A percentile compares a stretch with the other conserved stretches of the same genome.
phyloP scores from a whole-genome alignment of 2,797 vertebrate species.

The Pelochelys cantorii region DNA sequence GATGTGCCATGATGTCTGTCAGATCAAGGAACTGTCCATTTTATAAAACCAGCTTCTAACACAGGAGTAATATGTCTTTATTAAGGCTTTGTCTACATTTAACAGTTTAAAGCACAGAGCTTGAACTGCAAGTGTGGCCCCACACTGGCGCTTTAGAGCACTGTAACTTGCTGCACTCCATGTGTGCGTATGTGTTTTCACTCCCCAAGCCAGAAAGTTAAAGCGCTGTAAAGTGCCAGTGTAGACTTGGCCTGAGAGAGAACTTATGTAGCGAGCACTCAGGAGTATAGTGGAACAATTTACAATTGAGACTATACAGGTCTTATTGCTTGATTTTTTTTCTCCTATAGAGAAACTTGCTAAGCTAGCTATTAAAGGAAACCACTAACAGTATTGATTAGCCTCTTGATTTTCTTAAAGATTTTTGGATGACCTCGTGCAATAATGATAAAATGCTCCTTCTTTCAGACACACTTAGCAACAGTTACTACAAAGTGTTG shows the following conservation, averaged over 20 bases:
- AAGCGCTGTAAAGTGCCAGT: too few relatives aligned
- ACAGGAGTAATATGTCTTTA: background rate
- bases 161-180: too few relatives aligned
- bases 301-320: background rate
- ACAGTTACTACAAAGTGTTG: background rate
- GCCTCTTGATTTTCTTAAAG: background rate
- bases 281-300: background rate
- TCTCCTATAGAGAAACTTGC: background rate
- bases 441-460: background rate
- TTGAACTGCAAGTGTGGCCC: too few relatives aligned
- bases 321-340: background rate
- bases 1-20: background rate
- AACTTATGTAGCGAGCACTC: background rate
- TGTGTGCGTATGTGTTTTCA: too few relatives aligned
- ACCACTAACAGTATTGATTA: background rate
- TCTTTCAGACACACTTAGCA: background rate
- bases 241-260: too few relatives aligned
- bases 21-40: background rate
- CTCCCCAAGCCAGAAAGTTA: too few relatives aligned
- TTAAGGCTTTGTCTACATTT: background rate
- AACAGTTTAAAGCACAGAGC: too few relatives aligned
- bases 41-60: background rate
- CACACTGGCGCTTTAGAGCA: too few relatives aligned
- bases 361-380: background rate
- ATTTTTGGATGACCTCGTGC: background rate